Conservation (phyloP, 2,113 vertebrate species). For the Chlamydotis undulata region DNA sequence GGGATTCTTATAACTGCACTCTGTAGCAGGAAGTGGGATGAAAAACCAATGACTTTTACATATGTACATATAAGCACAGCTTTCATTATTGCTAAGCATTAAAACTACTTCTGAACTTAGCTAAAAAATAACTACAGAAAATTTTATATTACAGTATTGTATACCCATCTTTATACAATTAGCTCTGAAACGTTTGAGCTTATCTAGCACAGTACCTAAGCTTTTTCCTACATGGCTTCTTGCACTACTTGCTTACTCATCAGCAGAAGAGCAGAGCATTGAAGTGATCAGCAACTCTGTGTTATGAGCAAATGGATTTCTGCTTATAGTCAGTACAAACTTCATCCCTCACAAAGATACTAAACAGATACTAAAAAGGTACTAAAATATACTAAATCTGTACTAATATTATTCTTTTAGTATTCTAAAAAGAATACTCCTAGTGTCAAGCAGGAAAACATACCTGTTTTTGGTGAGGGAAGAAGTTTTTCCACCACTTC, state of each 20-base stretch:
- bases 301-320: neutral
- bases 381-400: too few species aligned
- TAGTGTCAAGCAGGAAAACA: too few species aligned
- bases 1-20: neutral
- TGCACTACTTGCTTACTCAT: neutral
- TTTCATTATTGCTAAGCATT: neutral
- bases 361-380: too few species aligned
- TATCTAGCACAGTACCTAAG: neutral
- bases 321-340: neutral
- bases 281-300: neutral
- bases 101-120: neutral
- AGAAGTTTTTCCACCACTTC: neutral
- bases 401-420: too few species aligned
- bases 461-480: too few species aligned
- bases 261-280: neutral
- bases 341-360: neutral
- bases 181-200: neutral
- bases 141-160: neutral
- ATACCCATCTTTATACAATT: neutral
- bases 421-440: too few species aligned
- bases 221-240: neutral
- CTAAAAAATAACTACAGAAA: neutral
- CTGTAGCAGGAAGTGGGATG: neutral
- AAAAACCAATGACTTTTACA: neutral
- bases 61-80: neutral